Evolutionary conservation across 2,888 invertebrate genomes (phyloP).

Genomic region (Aethes cnicana): DNA sequence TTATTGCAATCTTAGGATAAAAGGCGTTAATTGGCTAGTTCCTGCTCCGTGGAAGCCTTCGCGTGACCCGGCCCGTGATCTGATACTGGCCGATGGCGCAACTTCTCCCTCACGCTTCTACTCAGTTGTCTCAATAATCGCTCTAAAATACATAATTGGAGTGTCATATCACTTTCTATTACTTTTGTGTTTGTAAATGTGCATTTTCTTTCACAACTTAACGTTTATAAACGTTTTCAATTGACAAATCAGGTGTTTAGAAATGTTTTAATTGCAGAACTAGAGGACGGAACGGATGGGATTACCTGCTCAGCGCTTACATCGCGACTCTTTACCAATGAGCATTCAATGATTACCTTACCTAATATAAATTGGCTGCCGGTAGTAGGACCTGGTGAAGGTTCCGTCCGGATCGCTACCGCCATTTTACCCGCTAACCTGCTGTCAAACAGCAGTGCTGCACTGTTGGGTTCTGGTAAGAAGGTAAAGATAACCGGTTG

Average conservation of each 20-base stretch:
- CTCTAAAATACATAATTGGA: not conserved
- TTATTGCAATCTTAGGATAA: no score
- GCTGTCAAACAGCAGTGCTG: no score
- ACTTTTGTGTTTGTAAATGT: not conserved
- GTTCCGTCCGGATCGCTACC: no score
- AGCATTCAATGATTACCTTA: not conserved
- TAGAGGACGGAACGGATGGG: conserved; percentile 41
- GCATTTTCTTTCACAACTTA: no score
- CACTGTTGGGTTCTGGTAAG: no score
- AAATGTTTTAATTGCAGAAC: conserved; percentile 33
- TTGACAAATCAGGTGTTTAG: conserved; percentile 26
- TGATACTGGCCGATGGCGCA: conserved; percentile 16
- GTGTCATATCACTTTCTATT: not conserved
- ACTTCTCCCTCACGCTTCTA: conserved; percentile 2
- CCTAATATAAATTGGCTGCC: no score
- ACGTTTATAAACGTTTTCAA: no score
- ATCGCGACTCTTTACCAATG: conserved; percentile 15
- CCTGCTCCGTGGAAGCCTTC: conserved; percentile 44
- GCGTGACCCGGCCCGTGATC: conserved; percentile 36
- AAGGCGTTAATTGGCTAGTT: conserved; percentile 45
- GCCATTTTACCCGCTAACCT: no score
- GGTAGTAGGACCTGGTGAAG: no score
- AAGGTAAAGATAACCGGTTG: no score
- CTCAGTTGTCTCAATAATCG: conserved; percentile 3
- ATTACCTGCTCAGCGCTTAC: conserved; percentile 33